Evolutionary conservation across 2,113 vertebrate species (phyloP).

Genomic region (Eolophus roseicapilla): DNA sequence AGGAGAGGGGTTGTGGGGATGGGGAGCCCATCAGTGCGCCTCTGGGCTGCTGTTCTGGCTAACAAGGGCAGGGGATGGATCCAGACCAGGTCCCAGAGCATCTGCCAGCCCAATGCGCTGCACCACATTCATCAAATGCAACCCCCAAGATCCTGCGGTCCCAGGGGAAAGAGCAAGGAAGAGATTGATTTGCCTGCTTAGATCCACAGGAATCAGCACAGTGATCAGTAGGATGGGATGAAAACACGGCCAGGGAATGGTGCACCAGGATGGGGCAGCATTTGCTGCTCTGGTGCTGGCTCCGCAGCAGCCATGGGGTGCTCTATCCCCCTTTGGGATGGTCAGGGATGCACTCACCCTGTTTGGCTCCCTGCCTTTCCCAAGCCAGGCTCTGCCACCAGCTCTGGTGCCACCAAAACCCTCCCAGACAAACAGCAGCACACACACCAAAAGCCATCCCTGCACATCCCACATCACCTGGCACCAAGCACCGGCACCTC

Average conservation of each 20-base stretch:
- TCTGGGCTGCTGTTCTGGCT: not conserved
- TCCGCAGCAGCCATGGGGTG: not conserved
- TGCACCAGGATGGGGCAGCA: not conserved
- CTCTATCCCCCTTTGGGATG: not conserved
- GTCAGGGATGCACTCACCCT: not conserved
- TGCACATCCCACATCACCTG: fast-evolving
- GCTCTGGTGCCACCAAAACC: not conserved
- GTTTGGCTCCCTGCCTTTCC: not conserved
- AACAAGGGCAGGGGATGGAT: not conserved
- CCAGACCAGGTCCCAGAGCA: not conserved
- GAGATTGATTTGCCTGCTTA: not conserved
- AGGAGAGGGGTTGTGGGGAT: not conserved
- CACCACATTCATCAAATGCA: not conserved
- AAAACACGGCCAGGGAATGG: not conserved
- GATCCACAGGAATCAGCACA: not conserved
- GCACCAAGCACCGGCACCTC: not conserved
- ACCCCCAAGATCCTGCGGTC: not conserved
- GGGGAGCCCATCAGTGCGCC: not conserved
- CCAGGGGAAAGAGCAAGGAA: not conserved
- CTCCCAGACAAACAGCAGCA: not conserved
- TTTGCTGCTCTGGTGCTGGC: not conserved
- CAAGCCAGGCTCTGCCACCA: not conserved
- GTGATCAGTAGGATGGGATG: not conserved
- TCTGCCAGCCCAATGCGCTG: fast-evolving
- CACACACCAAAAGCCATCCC: fast-evolving